These are phyloP conservation scores for Acanthisitta chloris DNA, from an alignment of 2,113 vertebrate species.

Conservation along the genomic window DNA sequence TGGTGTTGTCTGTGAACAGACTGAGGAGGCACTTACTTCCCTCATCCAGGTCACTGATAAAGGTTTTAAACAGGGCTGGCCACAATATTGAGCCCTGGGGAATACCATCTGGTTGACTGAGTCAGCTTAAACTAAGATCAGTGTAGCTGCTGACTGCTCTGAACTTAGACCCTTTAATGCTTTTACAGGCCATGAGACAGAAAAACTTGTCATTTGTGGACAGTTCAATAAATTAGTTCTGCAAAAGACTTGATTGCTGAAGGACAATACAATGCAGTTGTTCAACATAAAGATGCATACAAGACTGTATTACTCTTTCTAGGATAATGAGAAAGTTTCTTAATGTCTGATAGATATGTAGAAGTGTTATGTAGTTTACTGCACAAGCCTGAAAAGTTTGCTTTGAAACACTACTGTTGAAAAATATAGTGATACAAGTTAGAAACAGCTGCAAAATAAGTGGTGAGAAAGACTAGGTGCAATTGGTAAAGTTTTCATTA, in stretches of 20 bases:
- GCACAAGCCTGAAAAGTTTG: not conserved
- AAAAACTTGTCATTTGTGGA: not conserved
- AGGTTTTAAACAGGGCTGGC: not conserved
- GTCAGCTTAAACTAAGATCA: not conserved
- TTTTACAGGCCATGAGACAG: not conserved
- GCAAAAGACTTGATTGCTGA: not conserved
- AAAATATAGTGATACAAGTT: not conserved
- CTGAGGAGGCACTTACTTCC: not conserved
- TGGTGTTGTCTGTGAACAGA: not conserved
- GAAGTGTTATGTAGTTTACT: not conserved
- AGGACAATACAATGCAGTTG: not conserved
- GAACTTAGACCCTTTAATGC: not conserved
- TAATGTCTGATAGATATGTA: not conserved
- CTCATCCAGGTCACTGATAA: fast-evolving
- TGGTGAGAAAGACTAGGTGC: not conserved
- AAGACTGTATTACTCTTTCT: not conserved
- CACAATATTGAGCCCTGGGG: fast-evolving
- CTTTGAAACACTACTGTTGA: not conserved
- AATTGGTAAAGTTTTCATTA: not conserved
- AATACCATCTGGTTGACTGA: not conserved
- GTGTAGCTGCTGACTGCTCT: not conserved
- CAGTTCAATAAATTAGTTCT: not conserved
- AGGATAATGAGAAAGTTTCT: not conserved
- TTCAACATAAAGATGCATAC: not conserved
- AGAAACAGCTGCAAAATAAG: not conserved